A percentile compares a stretch with the other conserved stretches of the same genome.
Evolutionary conservation across 1,140 invertebrate genomes (phyloP).

Genomic region (Rhynchophorus ferrugineus): DNA sequence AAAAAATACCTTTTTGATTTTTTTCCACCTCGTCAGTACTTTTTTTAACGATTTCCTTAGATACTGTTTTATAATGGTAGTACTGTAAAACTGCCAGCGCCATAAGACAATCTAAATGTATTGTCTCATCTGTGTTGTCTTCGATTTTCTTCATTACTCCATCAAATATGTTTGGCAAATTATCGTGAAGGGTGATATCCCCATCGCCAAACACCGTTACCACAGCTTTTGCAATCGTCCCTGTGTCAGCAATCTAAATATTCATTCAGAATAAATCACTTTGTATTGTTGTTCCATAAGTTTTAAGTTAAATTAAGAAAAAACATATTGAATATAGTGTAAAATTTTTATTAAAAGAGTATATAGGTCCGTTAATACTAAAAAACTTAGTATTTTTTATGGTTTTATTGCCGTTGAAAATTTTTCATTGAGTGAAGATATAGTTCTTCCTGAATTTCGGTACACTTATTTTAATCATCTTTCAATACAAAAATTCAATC

Average conservation of each 20-base stretch:
- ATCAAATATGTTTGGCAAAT: background rate
- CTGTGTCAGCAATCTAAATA: background rate
- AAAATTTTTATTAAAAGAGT: too few species aligned
- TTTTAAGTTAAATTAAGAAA: too few species aligned
- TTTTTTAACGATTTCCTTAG: background rate
- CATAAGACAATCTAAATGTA: background rate
- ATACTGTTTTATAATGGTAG: background rate
- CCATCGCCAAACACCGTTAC: background rate
- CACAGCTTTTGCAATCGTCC: background rate
- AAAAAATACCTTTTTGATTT: background rate
- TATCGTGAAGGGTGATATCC: background rate
- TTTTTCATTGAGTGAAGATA: too few species aligned
- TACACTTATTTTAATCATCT: too few species aligned
- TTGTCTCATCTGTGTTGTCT: background rate
- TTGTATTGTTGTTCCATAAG: too few species aligned
- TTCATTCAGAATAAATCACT: too few species aligned
- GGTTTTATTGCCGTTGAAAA: too few species aligned
- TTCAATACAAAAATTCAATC: too few species aligned
- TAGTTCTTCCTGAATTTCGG: too few species aligned
- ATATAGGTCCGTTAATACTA: too few species aligned
- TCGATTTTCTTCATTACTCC: background rate
- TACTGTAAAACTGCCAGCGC: background rate
- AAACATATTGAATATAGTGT: too few species aligned
- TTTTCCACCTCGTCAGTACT: background rate
- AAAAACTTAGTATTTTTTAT: too few species aligned